Evolutionary conservation across 2,888 invertebrate genomes (phyloP), one percentile per base, ranked within the genome.

Genomic region (Exocentrus adspersus): DNA sequence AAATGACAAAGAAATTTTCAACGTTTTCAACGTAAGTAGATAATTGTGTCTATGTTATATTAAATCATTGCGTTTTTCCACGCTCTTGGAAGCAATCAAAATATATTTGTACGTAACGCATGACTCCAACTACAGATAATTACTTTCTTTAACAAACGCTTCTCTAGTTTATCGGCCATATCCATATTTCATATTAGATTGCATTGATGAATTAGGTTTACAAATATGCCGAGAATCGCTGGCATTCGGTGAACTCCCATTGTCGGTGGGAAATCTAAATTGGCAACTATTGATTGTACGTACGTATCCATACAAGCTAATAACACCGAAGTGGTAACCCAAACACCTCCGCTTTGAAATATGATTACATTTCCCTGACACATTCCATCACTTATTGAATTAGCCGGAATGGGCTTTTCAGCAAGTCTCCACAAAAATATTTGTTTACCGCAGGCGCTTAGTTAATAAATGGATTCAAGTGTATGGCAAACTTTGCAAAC

Each of bases 281-380:
- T 51, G 51, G 51, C 12, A 16, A 51, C 19, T 51, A 51, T 51
- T 51, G 51, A 32, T 51, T 20, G 51, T 51, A 32, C 28, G 48
- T 28, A 32, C 28, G 48, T 28, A 48, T 51, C n/a, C 51, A 37
- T 51, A 51, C 30, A 12, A n/a, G n/a, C 37, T 32, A 51, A 51
- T 51, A 30, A 32, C 51, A 51, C 14, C 12, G 48, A 28, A 48
- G 19, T 51, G 51, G 51, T 37, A 51, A 51, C 30, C 51, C 51
- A 30, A 51, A 32, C 51, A 32, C 32, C 32, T 51, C 37, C 16
- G 17, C 51, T 48, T 48, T 51, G 51, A 51, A 51, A 51, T 51
- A 51, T 51, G 51, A 32, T 51, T 51, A 51, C 51, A 30, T 48
- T 48, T 48, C 10, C 48, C 48, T 28, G 48, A 28, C 48, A 17